Evolutionary conservation across 2,797 vertebrate species (phyloP), one percentile per base, ranked within the genome.

Genomic region (Myotis myotis): DNA sequence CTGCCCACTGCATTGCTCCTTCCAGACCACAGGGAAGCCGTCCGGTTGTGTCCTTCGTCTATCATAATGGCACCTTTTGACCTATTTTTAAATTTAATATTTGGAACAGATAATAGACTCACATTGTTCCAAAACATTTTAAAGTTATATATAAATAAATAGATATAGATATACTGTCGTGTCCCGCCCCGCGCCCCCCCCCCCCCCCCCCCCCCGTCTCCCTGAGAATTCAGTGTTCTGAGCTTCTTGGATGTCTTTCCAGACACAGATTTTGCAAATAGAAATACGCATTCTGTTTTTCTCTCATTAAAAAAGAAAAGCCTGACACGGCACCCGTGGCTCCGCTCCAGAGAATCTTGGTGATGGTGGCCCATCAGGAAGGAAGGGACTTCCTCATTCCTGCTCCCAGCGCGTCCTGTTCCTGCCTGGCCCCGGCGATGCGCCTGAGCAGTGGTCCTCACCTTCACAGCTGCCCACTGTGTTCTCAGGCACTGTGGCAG

Each of bases 331-430:
- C 20, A 9, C n/a, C 41, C 10, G 10, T 47, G 49, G 60, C 75
- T 70, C 87, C 30, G 41, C 22, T 23, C 7, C 19, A 44, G 22
- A 60, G 28, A 15, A 36, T 25, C 75, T 23, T 3, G 19, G 57
- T 6, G 16, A 13, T 23, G 6, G 0, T 11, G 8, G 17, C 49
- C 0, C 5, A 0, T 10, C 2, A 0, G 28, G 7, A 12, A 36
- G 44, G 79, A 75, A 66, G 75, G 33, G 44, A 8, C 75, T 66
- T 83, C 62, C 22, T 87, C 11, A 3, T 83, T n/a, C 41, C 76
- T 33, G 9, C 7, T 70, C 80, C 38, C 49, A 12, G 36, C 28
- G 10, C 15, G 0, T 1, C 3, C 0, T n/a, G 71, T 41, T 13
- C 53, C 64, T 20, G 36, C 55, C 47, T 20, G 20, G 53, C 30